Percentiles rank a stretch among this genome's conserved stretches.
Conservation (phyloP, 2,113 vertebrate species). For the Rhipidura dahli region DNA sequence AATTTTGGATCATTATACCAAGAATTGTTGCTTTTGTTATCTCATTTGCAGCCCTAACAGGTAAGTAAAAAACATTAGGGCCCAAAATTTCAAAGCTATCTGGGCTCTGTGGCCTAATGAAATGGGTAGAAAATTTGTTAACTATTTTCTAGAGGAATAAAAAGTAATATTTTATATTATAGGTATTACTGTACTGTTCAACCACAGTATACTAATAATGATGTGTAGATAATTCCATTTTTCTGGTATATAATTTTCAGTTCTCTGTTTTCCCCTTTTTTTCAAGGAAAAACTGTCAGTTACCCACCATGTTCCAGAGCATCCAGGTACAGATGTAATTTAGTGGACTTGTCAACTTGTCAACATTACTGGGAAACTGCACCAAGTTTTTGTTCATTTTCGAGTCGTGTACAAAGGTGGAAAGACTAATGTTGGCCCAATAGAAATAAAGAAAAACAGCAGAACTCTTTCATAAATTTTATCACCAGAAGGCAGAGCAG, state of each 20-base stretch:
- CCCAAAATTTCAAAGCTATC: neutral
- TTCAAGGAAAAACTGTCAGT: neutral
- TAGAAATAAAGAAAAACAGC: neutral
- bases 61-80: neutral
- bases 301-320: neutral
- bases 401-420: neutral
- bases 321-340: neutral
- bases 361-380: neutral
- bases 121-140: neutral
- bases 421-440: conserved; percentile 22
- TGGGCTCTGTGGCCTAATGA: neutral
- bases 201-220: neutral
- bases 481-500: neutral
- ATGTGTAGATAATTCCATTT: neutral
- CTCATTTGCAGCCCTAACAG: neutral
- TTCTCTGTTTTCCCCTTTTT: neutral
- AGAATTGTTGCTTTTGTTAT: neutral
- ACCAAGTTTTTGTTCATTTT: conserved; percentile 24
- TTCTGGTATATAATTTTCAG: neutral
- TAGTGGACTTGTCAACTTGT: neutral
- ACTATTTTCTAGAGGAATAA: neutral
- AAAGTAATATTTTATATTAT: neutral
- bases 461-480: neutral
- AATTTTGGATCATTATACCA: neutral
- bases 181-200: neutral